Conservation (phyloP, 1,140 invertebrate genomes). For the Nymphalis io region DNA sequence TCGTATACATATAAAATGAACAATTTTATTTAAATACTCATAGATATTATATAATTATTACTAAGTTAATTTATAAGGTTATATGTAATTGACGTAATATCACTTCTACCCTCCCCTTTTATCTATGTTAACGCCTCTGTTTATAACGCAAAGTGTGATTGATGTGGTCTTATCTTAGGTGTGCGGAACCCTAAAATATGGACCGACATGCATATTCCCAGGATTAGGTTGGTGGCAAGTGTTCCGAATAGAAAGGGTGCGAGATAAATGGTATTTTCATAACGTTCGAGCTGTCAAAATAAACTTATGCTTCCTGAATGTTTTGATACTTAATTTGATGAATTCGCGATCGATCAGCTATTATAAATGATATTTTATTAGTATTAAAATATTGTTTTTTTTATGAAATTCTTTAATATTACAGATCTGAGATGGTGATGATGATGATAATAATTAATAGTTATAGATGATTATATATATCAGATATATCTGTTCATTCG, state of each 20-base stretch:
- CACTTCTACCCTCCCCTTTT: neutral
- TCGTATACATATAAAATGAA: too few relatives aligned
- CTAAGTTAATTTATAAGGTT: too few relatives aligned
- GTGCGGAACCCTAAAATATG: constrained; percentile 60
- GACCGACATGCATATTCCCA: constrained; percentile 53
- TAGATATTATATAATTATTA: too few relatives aligned
- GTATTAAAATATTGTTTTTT: neutral
- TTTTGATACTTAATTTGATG: constrained; percentile 4
- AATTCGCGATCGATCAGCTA: neutral
- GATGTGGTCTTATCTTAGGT: constrained; percentile 66
- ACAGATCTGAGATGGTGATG: too few relatives aligned
- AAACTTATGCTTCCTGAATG: constrained; percentile 5
- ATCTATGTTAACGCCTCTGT: constrained; percentile 35
- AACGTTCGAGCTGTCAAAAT: constrained; percentile 11
- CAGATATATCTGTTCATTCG: too few relatives aligned
- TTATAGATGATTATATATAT: too few relatives aligned
- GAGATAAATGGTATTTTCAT: constrained; percentile 35
- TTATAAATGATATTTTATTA: neutral
- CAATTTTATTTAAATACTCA: too few relatives aligned
- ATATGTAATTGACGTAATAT: neutral
- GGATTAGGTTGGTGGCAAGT: constrained; percentile 42
- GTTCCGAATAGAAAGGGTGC: constrained; percentile 33
- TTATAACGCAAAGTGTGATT: constrained; percentile 70
- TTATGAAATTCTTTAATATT: too few relatives aligned
- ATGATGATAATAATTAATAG: too few relatives aligned